Percentiles rank a stretch among this genome's conserved stretches.
phyloP scores from a whole-genome alignment of 2,888 invertebrate species.

The Agrypnus murinus region DNA sequence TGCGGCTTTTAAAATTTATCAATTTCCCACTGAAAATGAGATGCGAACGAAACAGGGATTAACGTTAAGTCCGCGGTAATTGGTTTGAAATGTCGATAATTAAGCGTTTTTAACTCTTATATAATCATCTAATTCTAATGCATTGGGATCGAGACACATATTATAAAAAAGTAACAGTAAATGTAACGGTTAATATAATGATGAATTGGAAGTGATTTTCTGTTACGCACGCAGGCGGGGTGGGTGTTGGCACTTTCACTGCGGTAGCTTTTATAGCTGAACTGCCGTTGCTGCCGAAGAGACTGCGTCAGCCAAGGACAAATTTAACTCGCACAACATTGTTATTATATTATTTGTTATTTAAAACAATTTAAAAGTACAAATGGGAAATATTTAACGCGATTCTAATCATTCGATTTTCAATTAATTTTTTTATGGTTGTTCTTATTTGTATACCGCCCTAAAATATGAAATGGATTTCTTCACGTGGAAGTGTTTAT shows the following conservation, averaged over 20 bases:
- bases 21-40: constrained; percentile 38
- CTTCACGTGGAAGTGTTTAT: too few relatives aligned
- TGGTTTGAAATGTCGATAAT: constrained; percentile 40
- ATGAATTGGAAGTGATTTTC: constrained; percentile 49
- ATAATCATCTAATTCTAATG: constrained; percentile 38
- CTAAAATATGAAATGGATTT: too few relatives aligned
- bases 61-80: constrained; percentile 38
- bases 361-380: too few relatives aligned
- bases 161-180: constrained; percentile 49
- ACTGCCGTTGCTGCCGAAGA: constrained; percentile 26
- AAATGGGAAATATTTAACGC: not conserved
- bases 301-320: constrained; percentile 64
- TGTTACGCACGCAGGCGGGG: constrained; percentile 63
- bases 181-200: constrained; percentile 51
- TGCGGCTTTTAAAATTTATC: constrained; percentile 18
- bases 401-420: too few relatives aligned
- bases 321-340: constrained; percentile 1
- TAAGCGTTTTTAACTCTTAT: constrained; percentile 36
- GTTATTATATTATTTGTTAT: too few relatives aligned
- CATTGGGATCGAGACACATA: constrained; percentile 42
- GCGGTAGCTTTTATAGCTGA: constrained; percentile 56
- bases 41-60: constrained; percentile 22
- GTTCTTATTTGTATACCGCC: too few relatives aligned
- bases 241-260: constrained; percentile 66
- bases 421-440: too few relatives aligned